These are phyloP conservation scores for Miniopterus natalensis DNA, from an alignment of 2,113 vertebrate species.

Conservation along the genomic window DNA sequence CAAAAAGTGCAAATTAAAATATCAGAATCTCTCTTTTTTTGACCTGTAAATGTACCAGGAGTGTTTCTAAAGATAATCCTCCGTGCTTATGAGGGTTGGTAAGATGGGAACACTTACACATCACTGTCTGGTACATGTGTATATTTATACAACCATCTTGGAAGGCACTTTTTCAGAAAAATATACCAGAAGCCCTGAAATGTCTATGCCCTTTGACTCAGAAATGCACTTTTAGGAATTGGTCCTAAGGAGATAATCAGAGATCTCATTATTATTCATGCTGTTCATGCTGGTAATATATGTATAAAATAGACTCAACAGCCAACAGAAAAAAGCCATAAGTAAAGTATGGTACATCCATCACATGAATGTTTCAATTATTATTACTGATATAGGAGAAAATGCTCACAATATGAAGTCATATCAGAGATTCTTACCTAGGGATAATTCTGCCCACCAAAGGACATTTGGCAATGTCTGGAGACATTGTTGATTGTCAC, in stretches of 20 bases:
- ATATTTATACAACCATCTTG: neutral
- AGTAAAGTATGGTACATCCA: neutral
- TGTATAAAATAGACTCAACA: conserved; percentile 5
- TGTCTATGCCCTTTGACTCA: neutral
- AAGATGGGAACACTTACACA: neutral
- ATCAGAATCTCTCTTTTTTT: neutral
- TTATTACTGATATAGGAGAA: neutral
- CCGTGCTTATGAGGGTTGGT: neutral
- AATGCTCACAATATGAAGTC: neutral
- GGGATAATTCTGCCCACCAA: neutral
- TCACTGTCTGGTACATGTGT: neutral
- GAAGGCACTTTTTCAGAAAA: conserved; percentile 36
- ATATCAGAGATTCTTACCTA: neutral
- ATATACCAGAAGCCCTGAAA: neutral
- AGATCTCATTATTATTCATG: neutral
- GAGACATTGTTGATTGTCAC: neutral
- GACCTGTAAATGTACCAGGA: neutral
- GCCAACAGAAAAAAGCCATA: neutral
- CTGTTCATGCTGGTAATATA: neutral
- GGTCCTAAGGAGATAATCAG: neutral
- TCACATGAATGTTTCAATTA: neutral
- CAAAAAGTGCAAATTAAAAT: conserved; percentile 52
- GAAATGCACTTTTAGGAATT: conserved; percentile 9
- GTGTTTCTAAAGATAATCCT: neutral
- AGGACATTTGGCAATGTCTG: neutral